Evolutionary conservation across 2,113 vertebrate species (phyloP), one percentile per base, ranked within the genome.

Genomic region (Okapia johnstoni): DNA sequence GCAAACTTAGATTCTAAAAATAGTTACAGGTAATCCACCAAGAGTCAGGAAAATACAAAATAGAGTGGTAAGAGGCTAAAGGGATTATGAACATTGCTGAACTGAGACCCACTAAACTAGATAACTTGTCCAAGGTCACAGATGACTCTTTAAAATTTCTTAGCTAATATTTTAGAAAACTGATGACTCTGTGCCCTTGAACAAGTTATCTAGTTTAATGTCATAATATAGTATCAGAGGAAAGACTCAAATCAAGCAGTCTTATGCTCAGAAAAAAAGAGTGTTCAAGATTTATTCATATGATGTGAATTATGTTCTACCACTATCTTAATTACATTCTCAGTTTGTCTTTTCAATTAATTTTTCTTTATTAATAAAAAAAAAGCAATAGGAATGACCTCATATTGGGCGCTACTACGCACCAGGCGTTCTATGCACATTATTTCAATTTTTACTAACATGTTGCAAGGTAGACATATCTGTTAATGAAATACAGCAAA

Each of bases 1-100:
- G 52, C 85, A 93, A 80, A 79, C 33, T 77, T 50, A 81, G 66
- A 92, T 88, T 96, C 97, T 86, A 96, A 97, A 98, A 97, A 91
- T 84, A 97, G 88, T 55, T 60, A 36, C 40, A 91, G 50, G 81
- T 88, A 83, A 96, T 70, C 61, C 46, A 94, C 63, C 92, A 81
- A 87, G 76, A 84, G 50, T 92, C 92, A 77, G 80, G 60, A 96
- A 95, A 97, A 96, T 94, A 55, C 63, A 92, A 77, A 81, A 95
- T 21, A 94, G 88, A 88, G 80, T 70, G 76, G 77, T 73, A 79
- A 90, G 81, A 88, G 90, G 66, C 66, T 96, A 79, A 88, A 95
- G 43, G 55, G 93, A 85, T 93, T 97, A 50, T 48, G 36, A 91
- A 33, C 86, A 63, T 33, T 63, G 73, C 48, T 88, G 84, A 77